These are phyloP conservation scores for Ictalurus punctatus DNA, from an alignment of 2,113 vertebrate genomes.

Conservation along the genomic window DNA sequence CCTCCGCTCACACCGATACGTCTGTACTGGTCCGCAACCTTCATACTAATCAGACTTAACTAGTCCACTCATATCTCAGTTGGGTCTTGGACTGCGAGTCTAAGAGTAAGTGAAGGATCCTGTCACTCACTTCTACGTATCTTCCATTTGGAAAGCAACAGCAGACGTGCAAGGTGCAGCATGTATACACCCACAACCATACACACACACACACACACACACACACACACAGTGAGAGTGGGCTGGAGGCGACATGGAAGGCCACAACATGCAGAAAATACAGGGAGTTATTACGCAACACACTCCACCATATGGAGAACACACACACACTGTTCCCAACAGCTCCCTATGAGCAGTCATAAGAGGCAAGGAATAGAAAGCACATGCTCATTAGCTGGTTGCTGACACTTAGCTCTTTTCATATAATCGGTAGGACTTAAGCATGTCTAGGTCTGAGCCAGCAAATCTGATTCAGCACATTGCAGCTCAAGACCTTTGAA, in stretches of 20 bases:
- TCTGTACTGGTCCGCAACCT: background rate
- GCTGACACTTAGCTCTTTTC: conserved; percentile 23
- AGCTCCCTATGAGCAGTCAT: background rate
- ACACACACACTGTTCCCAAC: background rate
- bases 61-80: background rate
- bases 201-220: background rate
- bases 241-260: background rate
- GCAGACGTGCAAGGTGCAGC: conserved; percentile 26
- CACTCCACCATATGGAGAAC: background rate
- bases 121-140: background rate
- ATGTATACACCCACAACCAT: background rate
- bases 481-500: conserved; percentile 1
- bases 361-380: background rate
- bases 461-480: background rate
- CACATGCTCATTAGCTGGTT: conserved; percentile 22
- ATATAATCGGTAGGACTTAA: conserved; percentile 15
- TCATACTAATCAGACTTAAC: background rate
- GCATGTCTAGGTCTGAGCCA: conserved; percentile 21
- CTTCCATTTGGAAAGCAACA: conserved; percentile 19
- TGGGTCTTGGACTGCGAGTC: background rate
- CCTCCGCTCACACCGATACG: background rate
- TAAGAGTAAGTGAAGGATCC: background rate
- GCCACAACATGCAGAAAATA: background rate
- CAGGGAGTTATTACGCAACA: conserved; percentile 13
- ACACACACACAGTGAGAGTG: background rate